These are phyloP conservation scores for Eulemur mongoz DNA, from an alignment of 2,797 vertebrate species.

Conservation along the genomic window DNA sequence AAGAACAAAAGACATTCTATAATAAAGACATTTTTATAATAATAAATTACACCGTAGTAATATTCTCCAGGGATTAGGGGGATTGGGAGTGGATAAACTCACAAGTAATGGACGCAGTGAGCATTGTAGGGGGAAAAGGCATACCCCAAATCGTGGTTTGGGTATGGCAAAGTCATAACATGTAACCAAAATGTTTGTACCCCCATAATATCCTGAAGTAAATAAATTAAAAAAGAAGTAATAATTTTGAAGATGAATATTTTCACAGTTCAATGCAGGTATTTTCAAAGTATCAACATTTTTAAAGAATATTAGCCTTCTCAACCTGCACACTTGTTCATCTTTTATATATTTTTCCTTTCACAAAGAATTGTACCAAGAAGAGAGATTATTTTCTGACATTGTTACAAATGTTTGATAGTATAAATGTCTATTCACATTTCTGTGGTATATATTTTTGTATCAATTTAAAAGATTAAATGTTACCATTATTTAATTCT, in stretches of 20 bases:
- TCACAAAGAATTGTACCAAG: not conserved
- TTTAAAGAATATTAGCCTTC: not conserved
- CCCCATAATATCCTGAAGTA: too few species aligned
- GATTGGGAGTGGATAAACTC: too few species aligned
- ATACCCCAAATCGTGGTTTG: too few species aligned
- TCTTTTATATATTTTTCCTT: conserved; percentile 1
- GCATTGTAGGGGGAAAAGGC: too few species aligned
- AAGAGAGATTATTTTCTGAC: not conserved
- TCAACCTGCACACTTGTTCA: not conserved
- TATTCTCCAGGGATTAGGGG: too few species aligned
- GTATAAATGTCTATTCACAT: not conserved
- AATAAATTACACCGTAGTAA: too few species aligned
- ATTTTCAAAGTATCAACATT: conserved; percentile 17
- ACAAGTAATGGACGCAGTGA: too few species aligned
- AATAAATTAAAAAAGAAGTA: not conserved
- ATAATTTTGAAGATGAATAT: not conserved
- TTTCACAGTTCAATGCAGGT: not conserved
- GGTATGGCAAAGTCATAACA: too few species aligned
- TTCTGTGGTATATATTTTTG: not conserved
- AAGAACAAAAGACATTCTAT: too few species aligned
- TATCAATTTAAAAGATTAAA: not conserved
- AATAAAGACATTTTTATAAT: too few species aligned
- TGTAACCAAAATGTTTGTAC: too few species aligned
- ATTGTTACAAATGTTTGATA: not conserved
- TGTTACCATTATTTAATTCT: not conserved